These are phyloP conservation scores for Odontophorus gujanensis DNA, from an alignment of 2,113 vertebrate genomes.

Conservation along the genomic window DNA sequence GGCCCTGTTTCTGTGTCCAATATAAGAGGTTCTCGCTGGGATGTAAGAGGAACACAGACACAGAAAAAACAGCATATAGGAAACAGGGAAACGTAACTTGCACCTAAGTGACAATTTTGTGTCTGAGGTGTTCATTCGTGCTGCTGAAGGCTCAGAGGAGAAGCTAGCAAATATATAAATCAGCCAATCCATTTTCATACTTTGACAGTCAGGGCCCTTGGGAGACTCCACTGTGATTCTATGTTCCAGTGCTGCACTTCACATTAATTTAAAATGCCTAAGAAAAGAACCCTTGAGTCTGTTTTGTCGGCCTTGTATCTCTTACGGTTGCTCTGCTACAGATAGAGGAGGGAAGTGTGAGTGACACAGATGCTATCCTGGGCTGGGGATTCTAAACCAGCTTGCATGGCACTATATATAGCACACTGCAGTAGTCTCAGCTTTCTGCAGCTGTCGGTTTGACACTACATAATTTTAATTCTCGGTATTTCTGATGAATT, in stretches of 20 bases:
- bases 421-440: rapidly evolving
- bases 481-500: not conserved
- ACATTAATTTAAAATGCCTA: not conserved
- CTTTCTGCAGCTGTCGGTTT: not conserved
- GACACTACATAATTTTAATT: not conserved
- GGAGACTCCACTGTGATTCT: not conserved
- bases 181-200: conserved; percentile 37
- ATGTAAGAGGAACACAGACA: not conserved
- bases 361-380: not conserved
- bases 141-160: not conserved
- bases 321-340: not conserved
- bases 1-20: not conserved
- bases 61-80: not conserved
- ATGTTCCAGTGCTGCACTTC: not conserved
- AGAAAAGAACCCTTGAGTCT: not conserved
- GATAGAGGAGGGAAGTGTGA: not conserved
- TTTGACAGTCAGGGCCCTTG: conserved; percentile 7
- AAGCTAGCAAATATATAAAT: conserved; percentile 42
- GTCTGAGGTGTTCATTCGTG: conserved; percentile 7
- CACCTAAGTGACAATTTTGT: not conserved
- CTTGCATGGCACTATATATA: not conserved
- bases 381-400: not conserved
- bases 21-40: not conserved
- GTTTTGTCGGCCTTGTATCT: not conserved
- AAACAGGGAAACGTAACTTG: not conserved